Conservation (phyloP, 1,140 invertebrate species). For the Meloidogyne exigua region DNA sequence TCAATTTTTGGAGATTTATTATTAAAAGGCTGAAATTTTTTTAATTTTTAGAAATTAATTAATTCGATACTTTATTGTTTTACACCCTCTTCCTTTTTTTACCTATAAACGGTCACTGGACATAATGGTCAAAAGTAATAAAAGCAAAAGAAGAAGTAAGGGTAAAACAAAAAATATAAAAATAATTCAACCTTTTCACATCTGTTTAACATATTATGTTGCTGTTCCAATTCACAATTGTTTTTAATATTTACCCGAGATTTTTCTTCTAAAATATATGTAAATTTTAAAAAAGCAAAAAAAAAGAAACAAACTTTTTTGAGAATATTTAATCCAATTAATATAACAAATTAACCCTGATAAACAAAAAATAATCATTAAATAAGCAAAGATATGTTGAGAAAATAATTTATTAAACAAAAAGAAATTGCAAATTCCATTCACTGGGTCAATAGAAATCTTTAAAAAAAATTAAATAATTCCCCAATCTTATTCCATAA, state of each 20-base stretch:
- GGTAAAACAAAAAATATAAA: too few species aligned
- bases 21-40: too few species aligned
- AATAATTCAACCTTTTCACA: neutral
- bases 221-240: neutral
- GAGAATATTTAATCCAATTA: neutral
- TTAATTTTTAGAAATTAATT: too few species aligned
- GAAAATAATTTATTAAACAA: neutral
- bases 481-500: too few species aligned
- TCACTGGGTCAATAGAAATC: neutral
- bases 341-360: neutral
- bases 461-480: too few species aligned
- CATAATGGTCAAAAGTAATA: too few species aligned
- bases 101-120: too few species aligned
- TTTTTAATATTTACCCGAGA: neutral
- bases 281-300: neutral
- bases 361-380: neutral
- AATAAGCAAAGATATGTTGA: neutral
- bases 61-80: too few species aligned
- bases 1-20: too few species aligned
- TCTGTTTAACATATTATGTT: neutral
- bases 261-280: neutral
- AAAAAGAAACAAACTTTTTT: neutral
- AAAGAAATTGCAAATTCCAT: neutral
- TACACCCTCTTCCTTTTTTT: too few species aligned
- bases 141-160: too few species aligned